Percentiles rank a stretch among this genome's conserved stretches.
Evolutionary conservation across 2,113 vertebrate species (phyloP).

Genomic region (Pollachius pollachius): DNA sequence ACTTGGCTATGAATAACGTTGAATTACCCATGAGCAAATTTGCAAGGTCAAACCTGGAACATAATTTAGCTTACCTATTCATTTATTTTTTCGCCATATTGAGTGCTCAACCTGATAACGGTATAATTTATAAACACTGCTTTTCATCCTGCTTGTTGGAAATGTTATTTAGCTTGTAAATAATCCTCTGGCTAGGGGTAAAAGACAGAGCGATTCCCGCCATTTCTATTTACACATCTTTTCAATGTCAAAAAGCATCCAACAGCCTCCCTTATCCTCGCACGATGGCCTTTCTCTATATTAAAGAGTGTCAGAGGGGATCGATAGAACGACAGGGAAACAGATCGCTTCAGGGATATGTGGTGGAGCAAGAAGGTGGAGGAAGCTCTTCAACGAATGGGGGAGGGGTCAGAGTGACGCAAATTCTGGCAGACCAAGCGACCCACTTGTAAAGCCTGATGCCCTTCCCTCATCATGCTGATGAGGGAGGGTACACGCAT

Average conservation of each 20-base stretch:
- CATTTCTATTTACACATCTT: slow-evolving; percentile 45
- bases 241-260: slow-evolving; percentile 53
- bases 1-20: slow-evolving; percentile 20
- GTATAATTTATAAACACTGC: too few species aligned
- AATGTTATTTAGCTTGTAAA: too few species aligned
- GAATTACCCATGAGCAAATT: slow-evolving; percentile 23
- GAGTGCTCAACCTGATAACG: too few species aligned
- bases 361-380: slow-evolving; percentile 3
- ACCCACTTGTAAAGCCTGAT: slow-evolving; percentile 30
- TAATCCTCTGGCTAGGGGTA: slow-evolving; percentile 3
- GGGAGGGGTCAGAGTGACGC: slow-evolving; percentile 32
- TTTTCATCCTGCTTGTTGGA: too few species aligned
- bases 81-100: too few species aligned
- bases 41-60: slow-evolving; percentile 41
- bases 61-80: slow-evolving; percentile 3
- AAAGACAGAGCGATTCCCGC: slow-evolving; percentile 42
- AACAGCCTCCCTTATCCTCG: slow-evolving; percentile 24
- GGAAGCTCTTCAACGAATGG: slow-evolving; percentile 33
- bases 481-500: background rate
- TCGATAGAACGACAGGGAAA: slow-evolving; percentile 73
- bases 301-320: slow-evolving; percentile 62
- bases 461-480: background rate
- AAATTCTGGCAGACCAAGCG: slow-evolving; percentile 50
- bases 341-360: slow-evolving; percentile 48
- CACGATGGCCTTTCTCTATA: slow-evolving; percentile 55